Percentiles rank a stretch among this genome's conserved stretches.
Conservation (phyloP, 1,140 invertebrate genomes). For the Drosophila murphyi region DNA sequence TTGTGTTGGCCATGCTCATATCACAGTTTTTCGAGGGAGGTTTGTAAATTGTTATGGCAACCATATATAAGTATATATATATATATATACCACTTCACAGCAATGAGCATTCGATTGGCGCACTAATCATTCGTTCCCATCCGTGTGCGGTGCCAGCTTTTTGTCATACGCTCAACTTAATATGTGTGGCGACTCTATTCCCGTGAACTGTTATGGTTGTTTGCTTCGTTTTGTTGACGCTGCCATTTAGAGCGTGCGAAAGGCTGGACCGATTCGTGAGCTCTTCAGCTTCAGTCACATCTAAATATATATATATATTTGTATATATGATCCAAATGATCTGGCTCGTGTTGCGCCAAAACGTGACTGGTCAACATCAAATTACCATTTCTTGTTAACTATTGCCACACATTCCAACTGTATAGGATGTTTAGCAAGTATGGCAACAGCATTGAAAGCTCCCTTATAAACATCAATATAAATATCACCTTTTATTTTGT, state of each 20-base stretch:
- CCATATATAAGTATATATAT: slow-evolving; percentile 2
- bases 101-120: slow-evolving; percentile 51
- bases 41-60: slow-evolving; percentile 59
- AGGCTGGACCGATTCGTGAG: slow-evolving; percentile 21
- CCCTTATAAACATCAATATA: neutral
- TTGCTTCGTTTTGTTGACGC: slow-evolving; percentile 32
- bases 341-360: slow-evolving; percentile 60
- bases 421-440: neutral
- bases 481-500: neutral
- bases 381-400: slow-evolving; percentile 16
- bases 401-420: neutral
- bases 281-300: neutral
- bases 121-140: slow-evolving; percentile 63
- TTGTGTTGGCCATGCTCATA: slow-evolving; percentile 34
- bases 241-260: slow-evolving; percentile 63
- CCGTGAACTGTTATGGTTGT: slow-evolving; percentile 35
- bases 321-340: slow-evolving; percentile 29
- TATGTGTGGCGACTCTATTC: slow-evolving; percentile 31
- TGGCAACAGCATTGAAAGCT: neutral
- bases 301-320: neutral
- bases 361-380: slow-evolving; percentile 59
- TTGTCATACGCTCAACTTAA: neutral
- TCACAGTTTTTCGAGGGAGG: slow-evolving; percentile 33
- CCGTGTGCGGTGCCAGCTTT: slow-evolving; percentile 58
- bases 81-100: neutral